Percentiles rank a stretch among this genome's conserved stretches.
These are phyloP conservation scores for Drosophila anomalata DNA, from an alignment of 2,888 invertebrate species.

Conservation along the genomic window DNA sequence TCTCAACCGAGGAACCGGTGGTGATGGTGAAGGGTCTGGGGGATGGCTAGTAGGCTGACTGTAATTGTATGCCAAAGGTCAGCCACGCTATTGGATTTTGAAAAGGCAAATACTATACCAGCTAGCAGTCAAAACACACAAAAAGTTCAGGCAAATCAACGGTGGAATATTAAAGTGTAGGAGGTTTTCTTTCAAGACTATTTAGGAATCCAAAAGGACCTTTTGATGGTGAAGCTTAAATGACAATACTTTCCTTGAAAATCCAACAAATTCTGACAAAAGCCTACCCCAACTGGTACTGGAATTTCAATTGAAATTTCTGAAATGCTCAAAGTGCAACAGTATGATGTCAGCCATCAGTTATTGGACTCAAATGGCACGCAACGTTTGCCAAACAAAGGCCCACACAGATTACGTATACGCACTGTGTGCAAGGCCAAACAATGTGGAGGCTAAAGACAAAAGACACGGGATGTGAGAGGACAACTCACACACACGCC, in stretches of 20 bases:
- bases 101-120: constrained; percentile 29
- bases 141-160: constrained; percentile 1
- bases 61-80: constrained; percentile 69
- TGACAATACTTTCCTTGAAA: no score
- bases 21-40: constrained; percentile 9
- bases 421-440: constrained; percentile 47
- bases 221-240: no score
- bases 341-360: constrained; percentile 12
- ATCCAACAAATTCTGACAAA: neutral
- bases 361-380: constrained; percentile 29
- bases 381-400: constrained; percentile 35
- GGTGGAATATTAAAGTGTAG: neutral
- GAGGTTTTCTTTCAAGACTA: neutral
- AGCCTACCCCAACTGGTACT: neutral
- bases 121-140: constrained; percentile 4
- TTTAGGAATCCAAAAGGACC: no score
- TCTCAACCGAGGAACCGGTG: constrained; percentile 2
- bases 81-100: constrained; percentile 49
- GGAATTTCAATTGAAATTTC: neutral
- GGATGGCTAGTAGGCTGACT: constrained; percentile 1
- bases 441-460: constrained; percentile 19
- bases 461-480: constrained; percentile 9
- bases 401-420: constrained; percentile 59
- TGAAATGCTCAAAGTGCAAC: neutral
- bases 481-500: constrained; percentile 18